phyloP scores from a whole-genome alignment of 2,888 invertebrate species.

The Leptarthrus brevirostris region DNA sequence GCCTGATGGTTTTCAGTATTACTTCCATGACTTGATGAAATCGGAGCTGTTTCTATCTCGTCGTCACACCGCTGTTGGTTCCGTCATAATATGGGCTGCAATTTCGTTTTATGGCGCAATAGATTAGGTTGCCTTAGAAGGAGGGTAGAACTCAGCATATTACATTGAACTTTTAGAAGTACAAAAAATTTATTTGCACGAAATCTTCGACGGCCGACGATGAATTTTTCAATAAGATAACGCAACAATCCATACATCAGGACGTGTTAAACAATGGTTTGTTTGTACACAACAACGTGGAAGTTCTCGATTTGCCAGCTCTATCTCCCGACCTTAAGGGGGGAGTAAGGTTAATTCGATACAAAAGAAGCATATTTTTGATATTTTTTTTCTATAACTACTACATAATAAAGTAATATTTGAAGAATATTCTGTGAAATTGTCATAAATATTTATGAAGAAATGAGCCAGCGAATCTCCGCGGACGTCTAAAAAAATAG shows the following conservation, averaged over 20 bases:
- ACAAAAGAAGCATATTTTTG: no score
- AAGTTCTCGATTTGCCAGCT: not conserved
- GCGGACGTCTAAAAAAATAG: no score
- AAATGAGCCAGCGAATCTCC: no score
- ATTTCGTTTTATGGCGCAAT: no score
- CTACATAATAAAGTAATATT: no score
- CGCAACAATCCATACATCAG: not conserved
- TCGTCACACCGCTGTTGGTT: not conserved
- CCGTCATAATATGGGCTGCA: not conserved
- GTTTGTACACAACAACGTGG: not conserved
- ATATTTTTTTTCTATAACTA: no score
- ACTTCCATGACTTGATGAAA: not conserved
- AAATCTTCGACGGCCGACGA: no score
- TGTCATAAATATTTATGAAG: no score
- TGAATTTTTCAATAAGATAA: not conserved
- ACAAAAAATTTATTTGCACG: not conserved
- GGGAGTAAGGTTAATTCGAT: no score
- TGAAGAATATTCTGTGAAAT: no score
- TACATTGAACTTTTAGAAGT: not conserved
- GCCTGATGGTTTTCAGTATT: not conserved
- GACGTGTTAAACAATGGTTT: not conserved
- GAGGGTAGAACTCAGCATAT: not conserved
- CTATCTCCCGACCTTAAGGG: not conserved
- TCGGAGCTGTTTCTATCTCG: not conserved
- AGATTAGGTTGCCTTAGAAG: not conserved